phyloP scores from a whole-genome alignment of 2,797 vertebrate species.

The Sitta carolinensis region DNA sequence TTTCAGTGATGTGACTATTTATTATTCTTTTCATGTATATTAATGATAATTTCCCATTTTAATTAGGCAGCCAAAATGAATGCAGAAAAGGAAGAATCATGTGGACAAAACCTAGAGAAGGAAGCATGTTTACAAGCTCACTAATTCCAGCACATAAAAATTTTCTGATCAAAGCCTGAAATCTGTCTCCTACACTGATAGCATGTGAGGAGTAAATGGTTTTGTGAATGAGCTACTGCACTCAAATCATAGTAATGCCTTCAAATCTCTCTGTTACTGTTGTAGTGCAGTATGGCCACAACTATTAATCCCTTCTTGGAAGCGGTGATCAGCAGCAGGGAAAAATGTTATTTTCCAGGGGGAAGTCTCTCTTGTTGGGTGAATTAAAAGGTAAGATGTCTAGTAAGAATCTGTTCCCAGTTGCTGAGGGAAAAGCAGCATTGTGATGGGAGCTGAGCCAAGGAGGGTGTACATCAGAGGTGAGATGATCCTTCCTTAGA shows the following conservation, averaged over 20 bases:
- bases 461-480: not conserved
- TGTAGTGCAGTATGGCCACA: not conserved
- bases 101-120: not conserved
- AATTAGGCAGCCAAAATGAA: not conserved
- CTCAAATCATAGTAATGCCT: not conserved
- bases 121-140: not conserved
- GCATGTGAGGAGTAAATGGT: not conserved
- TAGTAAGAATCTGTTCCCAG: not conserved
- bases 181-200: not conserved
- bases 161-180: not conserved
- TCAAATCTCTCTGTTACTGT: not conserved
- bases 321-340: rapidly evolving
- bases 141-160: not conserved
- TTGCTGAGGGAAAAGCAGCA: not conserved
- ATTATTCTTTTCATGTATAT: not conserved
- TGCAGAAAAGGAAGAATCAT: not conserved
- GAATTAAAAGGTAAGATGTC: not conserved
- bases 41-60: not conserved
- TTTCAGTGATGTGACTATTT: not conserved
- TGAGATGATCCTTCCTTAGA: not conserved
- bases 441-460: not conserved
- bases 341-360: not conserved
- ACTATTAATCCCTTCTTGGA: not conserved
- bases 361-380: not conserved
- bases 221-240: not conserved